These are phyloP conservation scores for Nephila pilipes DNA, from an alignment of 1,140 invertebrate genomes.

Conservation along the genomic window DNA sequence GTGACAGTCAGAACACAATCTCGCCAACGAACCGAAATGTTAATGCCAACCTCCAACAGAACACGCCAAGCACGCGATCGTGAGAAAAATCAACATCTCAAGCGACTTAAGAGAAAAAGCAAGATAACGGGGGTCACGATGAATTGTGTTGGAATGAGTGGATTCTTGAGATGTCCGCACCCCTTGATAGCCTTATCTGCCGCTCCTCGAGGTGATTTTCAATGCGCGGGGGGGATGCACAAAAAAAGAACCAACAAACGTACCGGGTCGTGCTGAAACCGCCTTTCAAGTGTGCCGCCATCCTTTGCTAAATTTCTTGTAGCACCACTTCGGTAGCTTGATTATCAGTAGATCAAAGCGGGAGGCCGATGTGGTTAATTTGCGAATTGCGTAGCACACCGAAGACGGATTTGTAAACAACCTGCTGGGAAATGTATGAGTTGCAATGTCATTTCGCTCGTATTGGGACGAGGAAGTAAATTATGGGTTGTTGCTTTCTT, in stretches of 20 bases:
- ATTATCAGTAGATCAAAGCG: slow-evolving; percentile 54
- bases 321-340: slow-evolving; percentile 26
- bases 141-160: slow-evolving; percentile 19
- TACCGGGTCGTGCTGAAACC: neutral
- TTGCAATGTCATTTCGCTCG: neutral
- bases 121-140: slow-evolving; percentile 62
- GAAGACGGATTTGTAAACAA: slow-evolving; percentile 6
- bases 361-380: slow-evolving; percentile 10
- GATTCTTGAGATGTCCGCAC: slow-evolving; percentile 47
- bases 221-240: neutral
- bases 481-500: neutral
- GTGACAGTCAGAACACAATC: neutral
- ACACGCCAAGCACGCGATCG: slow-evolving; percentile 52
- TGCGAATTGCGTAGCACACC: neutral
- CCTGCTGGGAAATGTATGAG: neutral
- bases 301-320: neutral
- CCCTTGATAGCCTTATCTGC: slow-evolving; percentile 49
- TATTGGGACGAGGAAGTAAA: neutral
- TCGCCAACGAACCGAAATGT: neutral
- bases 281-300: neutral
- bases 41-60: neutral
- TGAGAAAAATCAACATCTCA: slow-evolving; percentile 68
- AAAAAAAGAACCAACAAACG: neutral
- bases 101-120: neutral
- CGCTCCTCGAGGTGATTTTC: slow-evolving; percentile 35